Base-by-base conservation (phyloP, 2,113 vertebrate genomes). In the Eublepharis macularius region DNA sequence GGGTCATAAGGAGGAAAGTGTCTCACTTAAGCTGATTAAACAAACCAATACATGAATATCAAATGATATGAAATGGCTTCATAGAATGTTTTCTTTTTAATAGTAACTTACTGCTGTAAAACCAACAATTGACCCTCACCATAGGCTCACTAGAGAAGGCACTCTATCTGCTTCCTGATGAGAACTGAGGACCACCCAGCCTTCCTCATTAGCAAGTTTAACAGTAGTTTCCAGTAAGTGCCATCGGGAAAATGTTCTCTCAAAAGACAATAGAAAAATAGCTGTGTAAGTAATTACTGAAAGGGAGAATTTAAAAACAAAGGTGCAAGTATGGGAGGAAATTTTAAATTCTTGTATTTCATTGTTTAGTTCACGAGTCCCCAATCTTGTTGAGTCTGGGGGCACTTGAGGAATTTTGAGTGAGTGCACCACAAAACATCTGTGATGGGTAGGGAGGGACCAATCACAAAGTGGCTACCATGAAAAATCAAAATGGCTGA, bases 11-110 rank as follows among this genome's bases (percentile, higher is more conserved):
- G 70, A 73, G 85, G 47, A 87, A 29, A 90, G 81, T 76, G 87
- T 89, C 79, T 92, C 80, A 91, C 91, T 92, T 9, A 79, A 89
- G 79, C 68, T 51, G 79, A 94, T 93, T 92, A 92, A 76, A 13
- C 57, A 87, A 88, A 79, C 32, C 60, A 91, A 77, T 72, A 7
- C 3, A 76, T 93, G 88, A 91, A 91, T 89, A 94, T 86, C 88
- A 90, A 92, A 87, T 86, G 79, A 93, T 87, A 91, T 70, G 84
- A 73, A 82, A 69, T 49, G 85, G 70, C 84, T 86, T 32, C 43
- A 85, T 72, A 86, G 76, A 86, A 89, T 39, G 60, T 88, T 10
- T 0, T 3, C 21, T 81, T 16, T 88, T 39, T 86, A 91, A 86
- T 70, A 73, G 5, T n/a, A n/a, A n/a, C n/a, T 91, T 80, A 32